Percentiles rank a stretch among this genome's conserved stretches.
Conservation (phyloP, 2,888 invertebrate species). For the Pantelozetes paolii region DNA sequence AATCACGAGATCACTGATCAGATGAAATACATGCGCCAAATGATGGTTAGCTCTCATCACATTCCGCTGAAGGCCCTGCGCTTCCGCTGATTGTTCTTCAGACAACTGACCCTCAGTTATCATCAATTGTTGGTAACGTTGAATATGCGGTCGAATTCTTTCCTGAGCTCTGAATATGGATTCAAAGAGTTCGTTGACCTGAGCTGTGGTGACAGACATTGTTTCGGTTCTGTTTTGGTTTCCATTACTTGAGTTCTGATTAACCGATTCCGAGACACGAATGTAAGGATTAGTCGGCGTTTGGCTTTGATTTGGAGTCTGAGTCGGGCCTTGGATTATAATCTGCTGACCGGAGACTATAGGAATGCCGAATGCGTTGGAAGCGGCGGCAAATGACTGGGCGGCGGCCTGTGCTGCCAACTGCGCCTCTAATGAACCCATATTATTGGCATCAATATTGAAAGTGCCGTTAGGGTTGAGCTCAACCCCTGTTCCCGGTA, state of each 20-base stretch:
- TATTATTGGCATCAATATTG: slow-evolving; percentile 7
- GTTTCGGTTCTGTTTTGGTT: slow-evolving; percentile 8
- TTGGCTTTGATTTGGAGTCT: background rate
- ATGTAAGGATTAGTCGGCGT: background rate
- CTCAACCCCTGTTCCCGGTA: slow-evolving; percentile 6
- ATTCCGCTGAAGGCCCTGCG: slow-evolving; percentile 17
- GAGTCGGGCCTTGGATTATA: background rate
- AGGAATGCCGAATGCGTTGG: background rate
- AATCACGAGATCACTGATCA: slow-evolving; percentile 76
- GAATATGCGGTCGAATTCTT: slow-evolving; percentile 26
- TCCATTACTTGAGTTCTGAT: background rate
- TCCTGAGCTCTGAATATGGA: background rate
- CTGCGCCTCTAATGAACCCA: background rate
- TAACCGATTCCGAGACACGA: no score
- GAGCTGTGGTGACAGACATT: background rate
- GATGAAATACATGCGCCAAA: slow-evolving; percentile 81
- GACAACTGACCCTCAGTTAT: slow-evolving; percentile 3
- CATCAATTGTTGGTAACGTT: slow-evolving; percentile 15
- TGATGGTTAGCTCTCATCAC: slow-evolving; percentile 61
- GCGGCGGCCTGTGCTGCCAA: slow-evolving; percentile 27
- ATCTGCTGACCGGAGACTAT: background rate
- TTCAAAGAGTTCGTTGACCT: background rate
- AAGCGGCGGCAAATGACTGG: background rate
- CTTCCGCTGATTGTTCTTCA: slow-evolving; percentile 31
- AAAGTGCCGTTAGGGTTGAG: background rate